phyloP scores from a whole-genome alignment of 2,113 vertebrate species.

The Epinephelus moara region DNA sequence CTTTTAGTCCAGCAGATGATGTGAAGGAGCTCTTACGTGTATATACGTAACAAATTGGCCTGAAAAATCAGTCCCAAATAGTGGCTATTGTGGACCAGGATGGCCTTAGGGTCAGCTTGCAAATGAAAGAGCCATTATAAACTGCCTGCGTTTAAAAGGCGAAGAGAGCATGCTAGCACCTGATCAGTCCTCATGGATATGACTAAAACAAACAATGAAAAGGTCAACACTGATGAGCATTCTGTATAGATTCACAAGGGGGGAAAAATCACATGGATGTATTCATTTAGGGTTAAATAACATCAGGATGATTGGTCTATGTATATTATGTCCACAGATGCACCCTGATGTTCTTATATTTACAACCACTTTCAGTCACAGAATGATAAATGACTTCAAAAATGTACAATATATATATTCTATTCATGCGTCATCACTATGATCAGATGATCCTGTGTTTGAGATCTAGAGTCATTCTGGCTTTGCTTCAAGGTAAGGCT shows the following conservation, averaged over 20 bases:
- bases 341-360: not conserved
- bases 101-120: constrained; percentile 48
- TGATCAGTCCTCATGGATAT: constrained; percentile 55
- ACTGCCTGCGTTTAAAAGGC: constrained; percentile 29
- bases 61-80: constrained; percentile 6
- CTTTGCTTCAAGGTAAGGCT: constrained; percentile 25
- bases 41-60: constrained; percentile 7
- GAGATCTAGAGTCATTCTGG: constrained; percentile 2
- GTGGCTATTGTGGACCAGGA: constrained; percentile 1
- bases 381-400: not conserved
- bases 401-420: not conserved
- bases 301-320: not conserved
- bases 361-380: not conserved
- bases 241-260: not conserved
- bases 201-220: constrained; percentile 16
- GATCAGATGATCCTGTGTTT: constrained; percentile 34
- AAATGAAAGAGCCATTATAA: constrained; percentile 70
- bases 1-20: not conserved
- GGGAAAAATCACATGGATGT: constrained; percentile 17
- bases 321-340: constrained; percentile 12
- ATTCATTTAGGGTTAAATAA: not conserved
- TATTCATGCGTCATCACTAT: constrained; percentile 36
- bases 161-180: constrained; percentile 48
- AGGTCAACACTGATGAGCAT: constrained; percentile 3
- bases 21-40: not conserved